phyloP scores from a whole-genome alignment of 2,113 vertebrate species.

The rat (Rattus norvegicus) region GRCr8 NC_086035.1:28029501-28030000 shows the following conservation, averaged over 20 bases:
- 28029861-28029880: not conserved
- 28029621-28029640: not conserved
- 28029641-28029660: not conserved
- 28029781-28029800: rapidly evolving
- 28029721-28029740: not conserved
- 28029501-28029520: not conserved
- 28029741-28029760: not conserved
- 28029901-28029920: rapidly evolving
- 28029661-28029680: not conserved
- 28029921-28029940: not conserved
- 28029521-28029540: not conserved
- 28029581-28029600: not conserved
- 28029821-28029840: too few species aligned
- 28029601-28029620: not conserved
- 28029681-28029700: not conserved
- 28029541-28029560: not conserved
- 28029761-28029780: not conserved
- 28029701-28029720: not conserved
- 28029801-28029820: not conserved
- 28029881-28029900: too few species aligned
- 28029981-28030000: too few species aligned
- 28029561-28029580: too few species aligned
- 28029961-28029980: not conserved
- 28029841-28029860: rapidly evolving
- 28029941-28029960: rapidly evolving